Evolutionary conservation across 2,888 invertebrate species (phyloP), one percentile per base, ranked within the genome.

Genomic region (Agrochola circellaris): DNA sequence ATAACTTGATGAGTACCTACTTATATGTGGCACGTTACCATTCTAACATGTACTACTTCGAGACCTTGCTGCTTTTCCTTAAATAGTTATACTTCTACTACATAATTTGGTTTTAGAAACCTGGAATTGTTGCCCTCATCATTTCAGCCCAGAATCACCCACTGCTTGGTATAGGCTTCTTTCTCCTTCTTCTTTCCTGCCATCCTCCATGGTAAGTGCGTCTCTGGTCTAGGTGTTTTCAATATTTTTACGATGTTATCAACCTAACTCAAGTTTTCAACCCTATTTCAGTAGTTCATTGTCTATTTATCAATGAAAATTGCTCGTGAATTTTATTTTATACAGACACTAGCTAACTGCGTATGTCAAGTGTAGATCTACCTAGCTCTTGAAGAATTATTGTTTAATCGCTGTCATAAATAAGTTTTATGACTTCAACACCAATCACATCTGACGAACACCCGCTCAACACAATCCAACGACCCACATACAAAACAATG

Each of bases 401-500:
- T 30, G 72, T 73, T 71, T 42, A 30, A 11, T 17, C 8, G 30
- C 17, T 73, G 79, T 76, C 71, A 71, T 77, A 23, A 34, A 58
- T 34, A 67, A 45, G 38, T 77, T 81, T 81, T 75, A 54, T 11
- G 54, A 64, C 60, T 51, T n/a, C 26, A 61, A 30, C 42, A 51
- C 4, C 6, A 68, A 78, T 77, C 56, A 64, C 15, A 23, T 48
- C 81, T 34, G 38, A 34, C 54, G 15, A 13, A 56, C 69, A 58
- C 45, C 69, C 67, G 45, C 8, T 38, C 30, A 0, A 6, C 45
- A 73, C 51, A 56, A 67, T 45, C n/a, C 34, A 20, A 51, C 86
- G 83, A 67, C 83, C 86, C 79, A 86, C 79, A 68, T 79, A 69
- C 74, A 83, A 54, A 73, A 26, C 79, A 71, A 48, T 71, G 75